These are phyloP conservation scores for Planococcus citri DNA, from an alignment of 1,140 invertebrate genomes.

Conservation along the genomic window DNA sequence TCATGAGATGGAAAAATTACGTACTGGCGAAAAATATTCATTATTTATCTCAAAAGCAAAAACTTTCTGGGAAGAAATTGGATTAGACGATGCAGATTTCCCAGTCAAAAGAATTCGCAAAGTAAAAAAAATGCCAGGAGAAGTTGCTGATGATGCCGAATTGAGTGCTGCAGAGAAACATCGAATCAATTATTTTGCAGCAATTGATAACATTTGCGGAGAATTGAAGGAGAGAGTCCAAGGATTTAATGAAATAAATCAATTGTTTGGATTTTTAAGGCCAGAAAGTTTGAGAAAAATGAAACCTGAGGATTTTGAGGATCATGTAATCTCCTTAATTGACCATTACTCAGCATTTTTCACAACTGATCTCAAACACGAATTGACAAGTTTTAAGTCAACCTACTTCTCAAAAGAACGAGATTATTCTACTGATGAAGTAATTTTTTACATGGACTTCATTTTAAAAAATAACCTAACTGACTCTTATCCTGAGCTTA, in stretches of 20 bases:
- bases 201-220: constrained; percentile 3
- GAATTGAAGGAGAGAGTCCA: not conserved
- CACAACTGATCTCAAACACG: constrained; percentile 12
- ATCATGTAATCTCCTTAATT: not conserved
- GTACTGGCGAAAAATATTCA: too few relatives aligned
- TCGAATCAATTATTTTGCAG: constrained; percentile 17
- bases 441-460: not conserved
- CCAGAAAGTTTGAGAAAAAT: constrained; percentile 10
- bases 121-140: too few relatives aligned
- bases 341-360: constrained; percentile 11
- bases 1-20: too few relatives aligned
- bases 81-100: too few relatives aligned
- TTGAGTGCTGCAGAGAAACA: not conserved
- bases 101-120: too few relatives aligned
- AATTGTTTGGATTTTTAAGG: constrained; percentile 11
- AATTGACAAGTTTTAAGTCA: constrained; percentile 4
- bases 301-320: not conserved
- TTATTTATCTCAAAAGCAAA: too few relatives aligned
- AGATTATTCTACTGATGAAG: not conserved
- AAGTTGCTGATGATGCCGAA: too few relatives aligned
- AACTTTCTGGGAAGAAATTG: too few relatives aligned
- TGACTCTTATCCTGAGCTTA: not conserved
- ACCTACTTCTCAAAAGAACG: not conserved
- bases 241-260: constrained; percentile 9
- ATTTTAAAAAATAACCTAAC: not conserved